Conservation (phyloP, 35 echinoderm and acorn worm species). For the Apostichopus japonicus region DNA sequence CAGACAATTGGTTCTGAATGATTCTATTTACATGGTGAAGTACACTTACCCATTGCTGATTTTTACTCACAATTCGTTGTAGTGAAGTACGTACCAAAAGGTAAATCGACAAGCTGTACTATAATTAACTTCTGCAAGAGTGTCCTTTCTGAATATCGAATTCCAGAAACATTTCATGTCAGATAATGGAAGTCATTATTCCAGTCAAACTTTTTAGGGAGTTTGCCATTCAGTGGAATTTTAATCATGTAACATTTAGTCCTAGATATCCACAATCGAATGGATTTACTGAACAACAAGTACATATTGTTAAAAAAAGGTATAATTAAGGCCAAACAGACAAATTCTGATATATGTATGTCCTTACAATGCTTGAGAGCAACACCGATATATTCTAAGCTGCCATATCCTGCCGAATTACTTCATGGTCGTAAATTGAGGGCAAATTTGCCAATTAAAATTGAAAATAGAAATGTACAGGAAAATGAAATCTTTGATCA, state of each 20-base stretch:
- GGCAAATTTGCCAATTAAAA: too few species aligned
- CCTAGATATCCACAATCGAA: conserved; percentile 70
- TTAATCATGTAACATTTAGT: conserved; percentile 68
- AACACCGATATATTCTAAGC: conserved; percentile 48
- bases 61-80: conserved; percentile 64
- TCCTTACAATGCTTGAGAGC: conserved; percentile 42
- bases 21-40: conserved; percentile 58
- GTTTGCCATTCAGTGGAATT: conserved; percentile 37
- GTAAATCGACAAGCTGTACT: conserved; percentile 44
- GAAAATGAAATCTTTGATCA: too few species aligned
- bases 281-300: conserved; percentile 52
- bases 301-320: conserved; percentile 53
- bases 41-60: conserved; percentile 66
- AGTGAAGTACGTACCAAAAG: conserved; percentile 39
- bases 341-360: conserved; percentile 30
- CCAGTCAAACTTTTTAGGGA: neutral
- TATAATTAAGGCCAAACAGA: conserved; percentile 30
- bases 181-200: conserved; percentile 69
- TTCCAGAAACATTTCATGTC: conserved; percentile 63
- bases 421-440: conserved; percentile 64
- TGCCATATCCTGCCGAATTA: conserved; percentile 70
- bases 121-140: conserved; percentile 61
- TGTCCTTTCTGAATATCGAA: conserved; percentile 75
- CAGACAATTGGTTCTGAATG: conserved; percentile 59
- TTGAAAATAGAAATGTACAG: too few species aligned